phyloP scores from a whole-genome alignment of 2,888 invertebrate genomes.

The Linnaemya tessellans region DNA sequence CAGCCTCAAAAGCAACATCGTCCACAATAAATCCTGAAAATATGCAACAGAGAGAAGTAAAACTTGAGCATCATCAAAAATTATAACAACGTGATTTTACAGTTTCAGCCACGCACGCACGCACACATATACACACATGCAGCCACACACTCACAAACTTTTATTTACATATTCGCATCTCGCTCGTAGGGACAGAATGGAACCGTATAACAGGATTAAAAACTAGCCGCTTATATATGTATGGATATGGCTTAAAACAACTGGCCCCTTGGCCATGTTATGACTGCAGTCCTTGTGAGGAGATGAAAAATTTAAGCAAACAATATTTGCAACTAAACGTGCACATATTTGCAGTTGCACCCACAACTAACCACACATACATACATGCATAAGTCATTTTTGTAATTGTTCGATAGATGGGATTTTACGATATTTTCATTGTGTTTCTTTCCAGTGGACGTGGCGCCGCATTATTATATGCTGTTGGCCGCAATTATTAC shows the following conservation, averaged over 20 bases:
- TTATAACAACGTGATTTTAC: constrained; percentile 43
- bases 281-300: constrained; percentile 54
- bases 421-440: constrained; percentile 77
- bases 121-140: background rate
- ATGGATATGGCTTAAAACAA: constrained; percentile 69
- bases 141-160: background rate
- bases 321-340: constrained; percentile 26
- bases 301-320: constrained; percentile 69
- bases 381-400: constrained; percentile 65
- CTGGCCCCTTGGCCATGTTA: constrained; percentile 63
- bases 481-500: constrained; percentile 29
- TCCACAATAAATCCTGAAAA: constrained; percentile 34
- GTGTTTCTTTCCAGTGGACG: background rate
- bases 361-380: constrained; percentile 38
- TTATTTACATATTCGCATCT: background rate
- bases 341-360: constrained; percentile 18
- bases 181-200: background rate
- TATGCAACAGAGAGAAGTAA: constrained; percentile 29
- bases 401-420: constrained; percentile 44
- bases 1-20: constrained; percentile 3
- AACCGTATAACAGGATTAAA: constrained; percentile 65
- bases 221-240: constrained; percentile 67
- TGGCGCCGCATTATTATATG: constrained; percentile 15
- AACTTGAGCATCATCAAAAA: constrained; percentile 66
- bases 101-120: background rate